Evolutionary conservation across 2,888 invertebrate species (phyloP).

Genomic region (Amblyteles armatorius): DNA sequence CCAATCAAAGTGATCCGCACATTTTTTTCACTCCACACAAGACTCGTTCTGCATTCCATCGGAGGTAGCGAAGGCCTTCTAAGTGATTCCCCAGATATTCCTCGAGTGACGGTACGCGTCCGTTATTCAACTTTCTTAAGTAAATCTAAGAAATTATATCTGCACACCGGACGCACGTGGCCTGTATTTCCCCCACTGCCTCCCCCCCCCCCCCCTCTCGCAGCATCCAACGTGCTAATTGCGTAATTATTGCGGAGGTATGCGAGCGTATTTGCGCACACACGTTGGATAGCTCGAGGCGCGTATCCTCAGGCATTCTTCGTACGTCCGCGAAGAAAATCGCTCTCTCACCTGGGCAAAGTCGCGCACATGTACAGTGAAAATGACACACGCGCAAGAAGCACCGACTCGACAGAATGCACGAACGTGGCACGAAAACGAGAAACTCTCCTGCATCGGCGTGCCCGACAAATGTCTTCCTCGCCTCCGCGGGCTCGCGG

Average conservation of each 20-base stretch:
- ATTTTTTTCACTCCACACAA: not conserved
- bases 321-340: constrained; percentile 60
- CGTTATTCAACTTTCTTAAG: constrained; percentile 49
- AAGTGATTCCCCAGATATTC: constrained; percentile 4
- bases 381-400: constrained; percentile 41
- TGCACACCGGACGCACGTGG: constrained; percentile 50
- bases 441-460: constrained; percentile 15
- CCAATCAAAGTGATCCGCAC: not conserved
- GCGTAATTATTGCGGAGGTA: constrained; percentile 69
- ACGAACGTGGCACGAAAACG: constrained; percentile 33
- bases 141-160: constrained; percentile 58
- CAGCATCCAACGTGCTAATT: constrained; percentile 63
- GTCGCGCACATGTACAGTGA: constrained; percentile 6
- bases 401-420: constrained; percentile 19
- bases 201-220: not conserved
- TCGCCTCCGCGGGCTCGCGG: constrained; percentile 17
- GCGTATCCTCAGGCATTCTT: constrained; percentile 46
- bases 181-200: constrained; percentile 8
- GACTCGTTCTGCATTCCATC: not conserved
- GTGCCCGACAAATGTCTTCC: constrained; percentile 43
- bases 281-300: constrained; percentile 42
- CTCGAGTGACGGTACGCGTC: constrained; percentile 63
- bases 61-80: not conserved
- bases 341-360: constrained; percentile 54
- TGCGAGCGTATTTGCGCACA: constrained; percentile 31